phyloP scores from a whole-genome alignment of 1,140 invertebrate species.

The Doryteuthis pealeii region DNA sequence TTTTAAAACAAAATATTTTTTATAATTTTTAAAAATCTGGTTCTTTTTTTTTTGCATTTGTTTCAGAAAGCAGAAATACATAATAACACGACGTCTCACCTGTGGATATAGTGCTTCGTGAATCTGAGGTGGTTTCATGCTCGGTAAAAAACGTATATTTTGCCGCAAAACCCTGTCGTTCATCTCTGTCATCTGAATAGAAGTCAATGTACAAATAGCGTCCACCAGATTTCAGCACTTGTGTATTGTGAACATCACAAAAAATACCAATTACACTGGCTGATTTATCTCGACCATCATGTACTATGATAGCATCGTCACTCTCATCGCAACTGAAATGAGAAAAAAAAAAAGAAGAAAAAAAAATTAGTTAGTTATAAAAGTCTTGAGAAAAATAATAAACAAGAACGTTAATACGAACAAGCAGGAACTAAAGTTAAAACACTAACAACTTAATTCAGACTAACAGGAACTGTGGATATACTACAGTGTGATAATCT shows the following conservation, averaged over 20 bases:
- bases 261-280: constrained; percentile 31
- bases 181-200: constrained; percentile 23
- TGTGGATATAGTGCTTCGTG: neutral
- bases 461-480: too few relatives aligned
- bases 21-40: too few relatives aligned
- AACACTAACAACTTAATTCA: too few relatives aligned
- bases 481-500: too few relatives aligned
- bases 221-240: constrained; percentile 28
- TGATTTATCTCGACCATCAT: constrained; percentile 29
- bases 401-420: too few relatives aligned
- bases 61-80: neutral
- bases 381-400: neutral
- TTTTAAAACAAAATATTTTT: too few relatives aligned
- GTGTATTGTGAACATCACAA: constrained; percentile 34
- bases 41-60: too few relatives aligned
- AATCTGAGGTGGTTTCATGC: neutral
- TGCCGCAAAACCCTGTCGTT: constrained; percentile 34
- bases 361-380: too few relatives aligned
- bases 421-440: too few relatives aligned
- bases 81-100: neutral
- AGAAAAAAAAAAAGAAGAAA: constrained; percentile 4
- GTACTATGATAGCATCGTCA: constrained; percentile 31
- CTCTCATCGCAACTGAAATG: constrained; percentile 31
- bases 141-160: constrained; percentile 29
- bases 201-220: constrained; percentile 31